Base-by-base conservation (phyloP, 1,140 invertebrate genomes). In the Pogonus chalceus region DNA sequence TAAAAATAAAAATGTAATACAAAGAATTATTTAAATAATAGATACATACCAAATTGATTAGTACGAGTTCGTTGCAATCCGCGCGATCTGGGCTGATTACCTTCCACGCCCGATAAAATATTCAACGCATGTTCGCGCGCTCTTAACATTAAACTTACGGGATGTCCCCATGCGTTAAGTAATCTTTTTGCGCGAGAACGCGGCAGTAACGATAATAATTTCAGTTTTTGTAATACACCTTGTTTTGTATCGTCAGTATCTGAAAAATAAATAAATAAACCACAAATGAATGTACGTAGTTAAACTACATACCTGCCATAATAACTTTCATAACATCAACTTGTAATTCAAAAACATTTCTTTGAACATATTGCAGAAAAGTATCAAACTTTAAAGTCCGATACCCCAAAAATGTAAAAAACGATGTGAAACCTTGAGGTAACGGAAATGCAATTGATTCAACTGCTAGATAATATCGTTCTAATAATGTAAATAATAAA, bases 271-370 rank as follows among this genome's bases (percentile, higher is more conserved):
- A 24, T 57, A 50, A 31, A 24, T 37, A 52, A 35, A 21, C 22
- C 23, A 51, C 26, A 54, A 12, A 35, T 2, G 24, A n/a, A 51
- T 18, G 20, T 35, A 2, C 3, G 18, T 31, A 56, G 2, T 9
- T 12, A 49, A 1, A 23, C 2, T 52, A 63, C 52, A 68, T 63
- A 89, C 87, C 83, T 60, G 82, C 79, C 64, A 91, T 82, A 56
- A 91, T 88, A 47, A 79, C 77, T 74, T 90, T 91, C 67, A 90
- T 82, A 1, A 90, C 87, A 64, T 92, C 88, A 21, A 90, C 84
- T 74, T 91, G 88, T 50, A 92, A 68, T 62, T 90, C 87, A 58
- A 91, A 86, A 48, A 89, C 87, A 62, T 85, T 84, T 52, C 85
- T 75, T 58, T 85, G 81, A 31, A 89, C 81, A 65, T 90, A 88